A percentile compares a stretch with the other conserved stretches of the same genome.
phyloP scores from a whole-genome alignment of 2,113 vertebrate genomes.

The Bothrops jararaca region DNA sequence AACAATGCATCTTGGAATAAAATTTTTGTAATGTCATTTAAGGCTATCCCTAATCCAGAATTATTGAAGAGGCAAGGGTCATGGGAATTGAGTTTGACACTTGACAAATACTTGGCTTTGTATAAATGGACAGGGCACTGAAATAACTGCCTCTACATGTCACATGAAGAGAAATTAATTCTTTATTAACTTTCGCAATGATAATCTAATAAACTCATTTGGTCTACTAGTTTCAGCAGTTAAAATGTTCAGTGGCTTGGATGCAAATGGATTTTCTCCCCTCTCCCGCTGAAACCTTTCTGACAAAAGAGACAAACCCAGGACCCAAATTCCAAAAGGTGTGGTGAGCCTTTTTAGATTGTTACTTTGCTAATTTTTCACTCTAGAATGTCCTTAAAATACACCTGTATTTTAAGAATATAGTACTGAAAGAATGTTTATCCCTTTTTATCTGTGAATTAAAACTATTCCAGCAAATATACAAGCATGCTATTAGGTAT shows the following conservation, averaged over 20 bases:
- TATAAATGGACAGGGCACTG: conserved; percentile 90
- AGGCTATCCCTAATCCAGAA: conserved; percentile 87
- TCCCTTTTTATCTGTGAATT: background rate
- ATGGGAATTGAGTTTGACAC: conserved; percentile 87
- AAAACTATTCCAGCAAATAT: background rate
- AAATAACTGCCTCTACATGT: conserved; percentile 82
- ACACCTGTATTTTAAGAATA: background rate
- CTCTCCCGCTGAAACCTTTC: conserved; percentile 66
- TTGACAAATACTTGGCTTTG: conserved; percentile 97
- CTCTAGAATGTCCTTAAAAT: background rate
- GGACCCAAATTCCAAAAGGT: background rate
- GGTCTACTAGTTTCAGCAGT: conserved; percentile 77
- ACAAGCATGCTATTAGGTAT: background rate
- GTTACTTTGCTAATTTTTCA: background rate
- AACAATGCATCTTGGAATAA: conserved; percentile 87
- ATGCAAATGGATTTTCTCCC: conserved; percentile 69
- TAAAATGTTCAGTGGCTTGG: conserved; percentile 69
- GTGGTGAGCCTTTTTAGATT: rapidly evolving
- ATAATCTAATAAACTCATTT: conserved; percentile 89
- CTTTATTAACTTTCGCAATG: conserved; percentile 92
- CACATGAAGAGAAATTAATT: conserved; percentile 91
- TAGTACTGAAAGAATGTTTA: background rate
- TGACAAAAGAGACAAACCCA: conserved; percentile 69
- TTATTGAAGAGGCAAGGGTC: conserved; percentile 83
- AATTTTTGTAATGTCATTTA: conserved; percentile 99